phyloP scores from a whole-genome alignment of 1,140 invertebrate species.

The Drosophila kikkawai region DNA sequence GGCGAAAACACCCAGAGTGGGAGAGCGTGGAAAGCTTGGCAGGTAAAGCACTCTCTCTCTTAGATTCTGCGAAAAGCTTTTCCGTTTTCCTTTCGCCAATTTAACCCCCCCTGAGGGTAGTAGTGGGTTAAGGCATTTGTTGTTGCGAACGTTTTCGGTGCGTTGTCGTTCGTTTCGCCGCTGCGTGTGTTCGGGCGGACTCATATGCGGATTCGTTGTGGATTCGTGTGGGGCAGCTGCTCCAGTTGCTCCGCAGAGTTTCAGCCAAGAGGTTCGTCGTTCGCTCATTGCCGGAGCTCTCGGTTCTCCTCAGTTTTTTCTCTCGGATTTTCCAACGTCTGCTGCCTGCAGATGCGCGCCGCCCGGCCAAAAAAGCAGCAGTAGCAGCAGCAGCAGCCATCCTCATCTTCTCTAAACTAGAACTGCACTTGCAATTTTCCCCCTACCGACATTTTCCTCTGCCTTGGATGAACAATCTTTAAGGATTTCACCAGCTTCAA shows the following conservation, averaged over 20 bases:
- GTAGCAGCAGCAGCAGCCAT: slow-evolving; percentile 16
- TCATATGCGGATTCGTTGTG: slow-evolving; percentile 23
- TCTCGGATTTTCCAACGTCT: slow-evolving; percentile 49
- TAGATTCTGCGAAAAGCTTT: slow-evolving; percentile 49
- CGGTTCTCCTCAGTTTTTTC: slow-evolving; percentile 52
- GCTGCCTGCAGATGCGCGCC: slow-evolving; percentile 51
- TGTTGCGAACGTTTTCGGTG: slow-evolving; percentile 60
- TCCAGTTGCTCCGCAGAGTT: slow-evolving; percentile 83
- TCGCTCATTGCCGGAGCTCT: slow-evolving; percentile 38
- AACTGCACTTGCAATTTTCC: slow-evolving; percentile 25
- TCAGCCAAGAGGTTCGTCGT: slow-evolving; percentile 82
- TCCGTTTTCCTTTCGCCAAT: slow-evolving; percentile 21
- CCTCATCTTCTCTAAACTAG: slow-evolving; percentile 18
- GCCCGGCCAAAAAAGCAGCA: slow-evolving; percentile 42
- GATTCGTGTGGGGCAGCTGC: slow-evolving; percentile 56
- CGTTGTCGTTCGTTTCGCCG: slow-evolving; percentile 28
- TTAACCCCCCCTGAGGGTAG: slow-evolving; percentile 13
- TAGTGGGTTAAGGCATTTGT: slow-evolving; percentile 67
- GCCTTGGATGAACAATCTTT: not conserved
- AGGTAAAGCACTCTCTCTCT: slow-evolving; percentile 22
- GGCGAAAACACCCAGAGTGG: not conserved
- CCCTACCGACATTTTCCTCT: slow-evolving; percentile 9
- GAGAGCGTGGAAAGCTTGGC: slow-evolving; percentile 26
- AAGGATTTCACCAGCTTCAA: slow-evolving; percentile 7
- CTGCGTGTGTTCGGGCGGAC: slow-evolving; percentile 41